Conservation (phyloP, 92 coral and sea anemone species). For the Montipora capitata region DNA sequence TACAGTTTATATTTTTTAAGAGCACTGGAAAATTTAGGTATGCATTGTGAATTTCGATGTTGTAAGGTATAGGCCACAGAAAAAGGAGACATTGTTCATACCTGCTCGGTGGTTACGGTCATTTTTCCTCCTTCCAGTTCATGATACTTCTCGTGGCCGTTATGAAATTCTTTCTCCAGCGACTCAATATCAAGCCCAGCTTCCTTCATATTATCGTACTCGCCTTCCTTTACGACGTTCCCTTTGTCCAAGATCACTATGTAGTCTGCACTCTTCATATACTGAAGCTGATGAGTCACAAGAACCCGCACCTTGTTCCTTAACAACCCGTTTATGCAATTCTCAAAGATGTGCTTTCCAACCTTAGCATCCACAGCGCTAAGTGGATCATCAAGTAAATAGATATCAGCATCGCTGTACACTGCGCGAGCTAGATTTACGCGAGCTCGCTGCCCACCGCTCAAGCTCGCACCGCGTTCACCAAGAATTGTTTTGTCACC, state of each 20-base stretch:
- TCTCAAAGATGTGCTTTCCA: slow-evolving; percentile 93
- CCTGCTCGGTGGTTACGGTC: slow-evolving; percentile 65
- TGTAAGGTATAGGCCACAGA: too few relatives aligned
- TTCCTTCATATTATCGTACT: slow-evolving; percentile 81
- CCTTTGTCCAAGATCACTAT: slow-evolving; percentile 90
- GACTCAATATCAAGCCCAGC: slow-evolving; percentile 90
- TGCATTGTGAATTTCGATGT: background rate
- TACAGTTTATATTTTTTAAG: too few relatives aligned
- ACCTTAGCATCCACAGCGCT: slow-evolving; percentile 96
- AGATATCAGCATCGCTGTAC: slow-evolving; percentile 91
- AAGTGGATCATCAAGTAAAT: slow-evolving; percentile 88
- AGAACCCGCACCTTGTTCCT: slow-evolving; percentile 85
- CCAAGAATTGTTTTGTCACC: slow-evolving; percentile 88
- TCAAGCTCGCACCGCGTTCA: slow-evolving; percentile 90
- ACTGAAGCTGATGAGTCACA: slow-evolving; percentile 93
- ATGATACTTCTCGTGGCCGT: slow-evolving; percentile 84
- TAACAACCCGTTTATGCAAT: slow-evolving; percentile 85
- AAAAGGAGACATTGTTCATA: background rate
- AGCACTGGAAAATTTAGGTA: background rate
- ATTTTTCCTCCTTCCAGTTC: slow-evolving; percentile 74
- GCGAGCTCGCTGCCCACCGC: slow-evolving; percentile 96
- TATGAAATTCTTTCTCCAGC: slow-evolving; percentile 84
- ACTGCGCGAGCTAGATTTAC: slow-evolving; percentile 96
- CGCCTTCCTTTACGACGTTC: slow-evolving; percentile 79
- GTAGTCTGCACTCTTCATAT: slow-evolving; percentile 89